Percentiles rank a stretch among this genome's conserved stretches.
Evolutionary conservation across 2,113 vertebrate genomes (phyloP).

Genomic region (Nymphicus hollandicus): DNA sequence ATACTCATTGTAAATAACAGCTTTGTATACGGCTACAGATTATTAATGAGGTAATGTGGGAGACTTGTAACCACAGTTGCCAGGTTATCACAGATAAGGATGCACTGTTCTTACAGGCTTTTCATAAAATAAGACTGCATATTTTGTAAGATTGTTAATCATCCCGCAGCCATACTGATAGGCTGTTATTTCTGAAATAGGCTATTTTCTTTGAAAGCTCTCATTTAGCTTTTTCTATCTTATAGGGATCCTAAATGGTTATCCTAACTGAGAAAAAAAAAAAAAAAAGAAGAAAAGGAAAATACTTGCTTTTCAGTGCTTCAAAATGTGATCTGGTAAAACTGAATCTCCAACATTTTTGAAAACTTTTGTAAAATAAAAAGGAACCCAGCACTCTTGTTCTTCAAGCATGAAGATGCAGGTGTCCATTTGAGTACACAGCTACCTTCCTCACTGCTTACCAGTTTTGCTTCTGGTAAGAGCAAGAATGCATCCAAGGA

Average conservation of each 20-base stretch:
- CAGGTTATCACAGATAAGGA: background rate
- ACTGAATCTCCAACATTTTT: background rate
- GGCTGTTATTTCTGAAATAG: background rate
- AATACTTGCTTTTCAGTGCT: background rate
- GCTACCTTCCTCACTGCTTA: background rate
- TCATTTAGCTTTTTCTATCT: background rate
- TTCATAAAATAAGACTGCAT: background rate
- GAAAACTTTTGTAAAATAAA: background rate
- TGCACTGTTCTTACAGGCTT: background rate
- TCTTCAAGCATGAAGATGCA: background rate
- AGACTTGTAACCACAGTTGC: background rate
- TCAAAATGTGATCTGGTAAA: background rate
- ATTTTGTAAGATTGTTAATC: background rate
- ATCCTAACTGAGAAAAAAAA: background rate
- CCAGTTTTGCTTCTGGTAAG: background rate
- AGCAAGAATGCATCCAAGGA: background rate
- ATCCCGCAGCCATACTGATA: background rate
- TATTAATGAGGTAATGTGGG: background rate
- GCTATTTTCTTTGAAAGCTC: background rate
- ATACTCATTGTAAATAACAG: background rate
- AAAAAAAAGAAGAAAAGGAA: background rate
- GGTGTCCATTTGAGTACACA: background rate
- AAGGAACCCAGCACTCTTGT: background rate
- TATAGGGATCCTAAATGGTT: background rate
- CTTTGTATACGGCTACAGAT: background rate